These are phyloP conservation scores for Dicrostonyx torquatus DNA, from an alignment of 2,797 vertebrate genomes.

Conservation along the genomic window DNA sequence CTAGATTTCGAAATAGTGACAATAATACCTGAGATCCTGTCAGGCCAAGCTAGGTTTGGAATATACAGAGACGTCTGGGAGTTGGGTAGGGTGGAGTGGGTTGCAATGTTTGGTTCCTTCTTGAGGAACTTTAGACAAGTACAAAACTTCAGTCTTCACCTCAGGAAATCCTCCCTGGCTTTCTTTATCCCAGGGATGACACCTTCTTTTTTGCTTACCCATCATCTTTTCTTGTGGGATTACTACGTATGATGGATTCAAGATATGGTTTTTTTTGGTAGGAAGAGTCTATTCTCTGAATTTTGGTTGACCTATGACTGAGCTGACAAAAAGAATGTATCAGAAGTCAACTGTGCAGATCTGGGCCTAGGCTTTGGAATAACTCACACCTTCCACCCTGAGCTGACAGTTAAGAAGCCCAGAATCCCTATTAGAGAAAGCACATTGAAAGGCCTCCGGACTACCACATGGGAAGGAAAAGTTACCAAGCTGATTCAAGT, in stretches of 20 bases:
- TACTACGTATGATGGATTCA: background rate
- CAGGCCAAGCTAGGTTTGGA: background rate
- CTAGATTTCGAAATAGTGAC: constrained; percentile 20
- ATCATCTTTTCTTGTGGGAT: background rate
- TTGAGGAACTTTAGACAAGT: background rate
- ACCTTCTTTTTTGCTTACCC: background rate
- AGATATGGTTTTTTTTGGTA: background rate
- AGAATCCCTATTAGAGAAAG: background rate
- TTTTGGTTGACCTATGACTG: background rate
- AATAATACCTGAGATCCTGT: background rate
- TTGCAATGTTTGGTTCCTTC: background rate
- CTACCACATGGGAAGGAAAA: background rate
- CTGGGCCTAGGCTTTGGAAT: background rate
- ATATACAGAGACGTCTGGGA: background rate
- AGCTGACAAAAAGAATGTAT: background rate
- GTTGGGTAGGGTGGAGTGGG: no score
- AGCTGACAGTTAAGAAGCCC: background rate
- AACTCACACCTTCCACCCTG: background rate
- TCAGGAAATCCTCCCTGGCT: background rate
- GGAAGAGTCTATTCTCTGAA: background rate
- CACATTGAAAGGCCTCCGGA: background rate
- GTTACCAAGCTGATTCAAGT: background rate
- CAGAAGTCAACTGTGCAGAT: background rate
- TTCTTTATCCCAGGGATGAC: background rate
- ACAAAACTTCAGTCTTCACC: background rate